Evolutionary conservation across 2,888 invertebrate genomes (phyloP).

Genomic region (Folsomia manolachei): DNA sequence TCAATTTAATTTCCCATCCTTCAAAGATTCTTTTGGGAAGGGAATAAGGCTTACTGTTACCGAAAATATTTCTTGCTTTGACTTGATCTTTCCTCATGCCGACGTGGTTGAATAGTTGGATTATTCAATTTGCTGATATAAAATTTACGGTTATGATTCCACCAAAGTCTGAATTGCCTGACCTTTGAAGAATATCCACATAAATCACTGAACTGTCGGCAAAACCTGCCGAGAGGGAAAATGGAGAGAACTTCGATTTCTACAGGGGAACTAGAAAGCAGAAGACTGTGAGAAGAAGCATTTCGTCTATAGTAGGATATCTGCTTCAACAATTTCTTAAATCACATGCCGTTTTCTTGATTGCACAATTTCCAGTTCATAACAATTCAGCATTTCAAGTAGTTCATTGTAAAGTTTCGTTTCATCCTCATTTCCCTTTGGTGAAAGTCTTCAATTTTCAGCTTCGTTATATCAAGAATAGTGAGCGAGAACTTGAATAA

Average conservation of each 20-base stretch:
- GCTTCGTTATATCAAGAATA: neutral
- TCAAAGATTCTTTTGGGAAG: neutral
- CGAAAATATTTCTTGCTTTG: neutral
- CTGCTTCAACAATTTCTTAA: neutral
- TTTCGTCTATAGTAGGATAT: neutral
- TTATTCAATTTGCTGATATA: slow-evolving; percentile 15
- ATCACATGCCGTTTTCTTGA: slow-evolving; percentile 5
- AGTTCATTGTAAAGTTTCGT: slow-evolving; percentile 2
- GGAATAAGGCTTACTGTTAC: neutral
- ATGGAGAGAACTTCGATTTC: neutral
- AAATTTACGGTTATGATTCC: slow-evolving; percentile 19
- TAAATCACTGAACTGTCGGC: slow-evolving; percentile 7
- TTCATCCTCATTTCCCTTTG: neutral
- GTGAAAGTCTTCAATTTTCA: neutral
- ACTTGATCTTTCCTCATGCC: neutral
- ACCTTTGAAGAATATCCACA: slow-evolving; percentile 3
- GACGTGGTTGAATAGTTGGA: neutral
- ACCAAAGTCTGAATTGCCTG: neutral
- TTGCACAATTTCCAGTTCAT: slow-evolving; percentile 16
- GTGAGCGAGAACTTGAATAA: slow-evolving; percentile 1
- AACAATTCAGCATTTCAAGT: slow-evolving; percentile 12
- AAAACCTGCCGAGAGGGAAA: neutral
- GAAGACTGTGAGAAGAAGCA: neutral
- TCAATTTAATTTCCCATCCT: neutral
- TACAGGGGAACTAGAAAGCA: neutral